Base-by-base conservation (phyloP, 2,113 vertebrate genomes). In the Beaufortia kweichowensis region DNA sequence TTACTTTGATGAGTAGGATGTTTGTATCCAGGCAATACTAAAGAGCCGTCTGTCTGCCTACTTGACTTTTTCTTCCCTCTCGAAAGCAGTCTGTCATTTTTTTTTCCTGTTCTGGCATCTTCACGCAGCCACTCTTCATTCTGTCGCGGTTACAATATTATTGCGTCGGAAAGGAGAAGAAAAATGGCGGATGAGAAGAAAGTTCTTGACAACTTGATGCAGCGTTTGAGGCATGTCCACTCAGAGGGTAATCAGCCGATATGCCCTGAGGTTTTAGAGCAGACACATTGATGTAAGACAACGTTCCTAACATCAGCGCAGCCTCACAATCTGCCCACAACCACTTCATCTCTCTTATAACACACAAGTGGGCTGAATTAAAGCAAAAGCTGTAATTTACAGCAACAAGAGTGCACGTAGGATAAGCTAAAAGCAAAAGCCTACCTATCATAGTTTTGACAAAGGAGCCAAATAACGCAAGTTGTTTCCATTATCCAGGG, bases 141-240 rank as follows among this genome's bases (percentile, higher is more conserved):
- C 48, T 81, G 72, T 59, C 53, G 29, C 7, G 15, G 66, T 67
- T 67, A 81, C 72, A 76, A 60, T 80, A 79, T 79, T 76, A 76
- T 78, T 84, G 68, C 75, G 60, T 74, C 26, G 62, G 71, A 78
- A 82, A 75, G 48, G 63, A 56, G 33, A 67, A 78, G 67, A 71
- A 79, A 67, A 78, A 76, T 71, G 60, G 72, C 15, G 59, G 69
- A 71, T 55, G 60, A 31, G 73, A 67, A 77, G 75, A 77, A 80
- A 81, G 77, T 79, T 76, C 68, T 78, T 83, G 84, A 85, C 81
- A 83, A 73, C 79, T 78, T 81, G 81, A 85, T 85, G 74, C 81
- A 83, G 79, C 82, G 70, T 78, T 85, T 85, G 81, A 83, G 79
- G 79, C 79, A 74, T 85, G 84, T 85, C 81, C 84, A 81, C 79